A percentile compares a stretch with the other conserved stretches of the same genome.
Conservation (phyloP, 1,140 invertebrate genomes). For the Paralvinella palmiformis region DNA sequence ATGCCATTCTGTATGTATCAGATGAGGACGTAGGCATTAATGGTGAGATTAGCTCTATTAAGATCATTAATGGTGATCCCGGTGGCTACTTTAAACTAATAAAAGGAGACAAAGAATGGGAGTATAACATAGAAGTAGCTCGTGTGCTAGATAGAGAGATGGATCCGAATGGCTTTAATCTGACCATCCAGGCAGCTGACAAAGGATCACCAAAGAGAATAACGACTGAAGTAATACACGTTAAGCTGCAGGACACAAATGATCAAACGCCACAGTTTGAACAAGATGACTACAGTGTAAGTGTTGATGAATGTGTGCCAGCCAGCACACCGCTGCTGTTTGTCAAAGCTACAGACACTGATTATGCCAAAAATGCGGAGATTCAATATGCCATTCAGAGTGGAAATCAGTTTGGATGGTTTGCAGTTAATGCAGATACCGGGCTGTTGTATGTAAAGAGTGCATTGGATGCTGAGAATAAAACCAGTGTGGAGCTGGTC, state of each 20-base stretch:
- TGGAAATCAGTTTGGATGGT: conserved; percentile 32
- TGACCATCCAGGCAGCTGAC: conserved; percentile 79
- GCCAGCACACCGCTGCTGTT: conserved; percentile 72
- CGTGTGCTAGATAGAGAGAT: conserved; percentile 67
- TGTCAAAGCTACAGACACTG: conserved; percentile 49
- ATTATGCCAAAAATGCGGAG: conserved; percentile 70
- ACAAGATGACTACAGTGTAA: conserved; percentile 78
- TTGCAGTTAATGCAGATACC: conserved; percentile 56
- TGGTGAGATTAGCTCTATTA: conserved; percentile 73
- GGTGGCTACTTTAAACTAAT: conserved; percentile 75
- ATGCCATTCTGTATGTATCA: conserved; percentile 78
- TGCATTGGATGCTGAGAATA: conserved; percentile 35
- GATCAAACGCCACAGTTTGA: conserved; percentile 85
- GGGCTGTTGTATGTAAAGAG: conserved; percentile 79
- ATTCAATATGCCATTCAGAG: conserved; percentile 68
- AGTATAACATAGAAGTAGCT: conserved; percentile 52
- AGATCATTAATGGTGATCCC: conserved; percentile 74
- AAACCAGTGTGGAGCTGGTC: conserved; percentile 23
- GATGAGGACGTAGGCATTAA: conserved; percentile 77
- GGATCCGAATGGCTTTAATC: conserved; percentile 54
- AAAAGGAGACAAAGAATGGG: conserved; percentile 44
- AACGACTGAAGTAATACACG: conserved; percentile 37
- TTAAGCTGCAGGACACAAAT: conserved; percentile 69
- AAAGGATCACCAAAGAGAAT: conserved; percentile 65
- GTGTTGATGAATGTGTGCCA: conserved; percentile 80